Evolutionary conservation across 2,888 invertebrate species (phyloP).

Genomic region (Ectemnius cavifrons): DNA sequence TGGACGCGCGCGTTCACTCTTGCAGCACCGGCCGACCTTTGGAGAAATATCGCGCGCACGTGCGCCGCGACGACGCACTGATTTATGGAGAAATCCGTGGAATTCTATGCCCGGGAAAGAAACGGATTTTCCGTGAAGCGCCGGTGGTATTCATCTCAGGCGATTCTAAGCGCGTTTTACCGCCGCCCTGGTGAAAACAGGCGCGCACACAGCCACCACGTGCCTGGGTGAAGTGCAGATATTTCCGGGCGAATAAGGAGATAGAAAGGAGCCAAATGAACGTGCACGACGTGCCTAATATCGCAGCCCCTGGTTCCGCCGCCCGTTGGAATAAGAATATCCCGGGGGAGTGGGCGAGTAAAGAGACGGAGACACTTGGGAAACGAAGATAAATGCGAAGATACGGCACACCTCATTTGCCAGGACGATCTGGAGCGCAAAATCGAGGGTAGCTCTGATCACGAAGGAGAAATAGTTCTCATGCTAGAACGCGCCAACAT

Average conservation of each 20-base stretch:
- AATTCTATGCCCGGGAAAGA: slow-evolving; percentile 25
- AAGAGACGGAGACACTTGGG: slow-evolving; percentile 27
- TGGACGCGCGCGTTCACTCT: background rate
- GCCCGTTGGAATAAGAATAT: slow-evolving; percentile 22
- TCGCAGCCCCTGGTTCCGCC: slow-evolving; percentile 49
- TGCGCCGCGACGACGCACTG: slow-evolving; percentile 9
- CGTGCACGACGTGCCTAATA: slow-evolving; percentile 47
- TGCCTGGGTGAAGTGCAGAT: slow-evolving; percentile 11
- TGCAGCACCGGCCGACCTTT: background rate
- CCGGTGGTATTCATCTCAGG: slow-evolving; percentile 48
- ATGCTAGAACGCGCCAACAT: slow-evolving; percentile 12
- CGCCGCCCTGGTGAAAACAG: no score
- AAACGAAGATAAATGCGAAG: slow-evolving; percentile 27
- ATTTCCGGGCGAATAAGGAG: slow-evolving; percentile 50
- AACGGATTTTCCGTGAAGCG: slow-evolving; percentile 47
- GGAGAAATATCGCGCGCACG: slow-evolving; percentile 11
- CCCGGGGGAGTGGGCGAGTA: slow-evolving; percentile 23
- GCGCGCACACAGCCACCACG: slow-evolving; percentile 18
- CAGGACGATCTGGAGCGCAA: slow-evolving; percentile 37
- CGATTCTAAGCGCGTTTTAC: slow-evolving; percentile 24
- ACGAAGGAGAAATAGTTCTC: slow-evolving; percentile 43
- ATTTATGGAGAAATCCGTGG: slow-evolving; percentile 15
- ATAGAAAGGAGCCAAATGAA: slow-evolving; percentile 52
- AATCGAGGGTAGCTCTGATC: slow-evolving; percentile 41
- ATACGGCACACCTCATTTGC: slow-evolving; percentile 46